Conservation (phyloP, 2,888 invertebrate species). For the Erpobdella octoculata region DNA sequence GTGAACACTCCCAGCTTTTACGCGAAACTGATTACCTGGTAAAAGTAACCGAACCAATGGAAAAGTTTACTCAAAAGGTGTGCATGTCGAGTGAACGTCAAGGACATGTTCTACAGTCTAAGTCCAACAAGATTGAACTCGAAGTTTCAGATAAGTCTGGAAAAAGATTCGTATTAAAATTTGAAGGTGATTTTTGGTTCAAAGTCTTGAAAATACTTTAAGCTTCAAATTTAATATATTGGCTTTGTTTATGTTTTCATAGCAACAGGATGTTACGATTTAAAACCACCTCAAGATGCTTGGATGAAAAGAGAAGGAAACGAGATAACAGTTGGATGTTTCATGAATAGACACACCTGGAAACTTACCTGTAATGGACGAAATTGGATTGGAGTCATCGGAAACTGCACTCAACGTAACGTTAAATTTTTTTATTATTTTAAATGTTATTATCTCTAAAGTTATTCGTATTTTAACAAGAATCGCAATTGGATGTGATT, state of each 20-base stretch:
- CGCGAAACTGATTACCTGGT: too few relatives aligned
- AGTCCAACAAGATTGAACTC: not conserved
- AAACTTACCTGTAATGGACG: conserved; percentile 28
- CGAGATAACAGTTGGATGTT: conserved; percentile 31
- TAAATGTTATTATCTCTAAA: too few relatives aligned
- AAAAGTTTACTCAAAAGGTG: too few relatives aligned
- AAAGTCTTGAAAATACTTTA: not conserved
- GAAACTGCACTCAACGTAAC: conserved; percentile 8
- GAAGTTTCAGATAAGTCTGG: not conserved
- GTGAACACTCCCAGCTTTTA: too few relatives aligned
- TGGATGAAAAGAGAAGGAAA: conserved; percentile 25
- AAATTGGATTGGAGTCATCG: conserved; percentile 32
- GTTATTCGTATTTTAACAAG: too few relatives aligned
- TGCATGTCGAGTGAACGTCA: not conserved
- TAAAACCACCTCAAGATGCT: conserved; percentile 22
- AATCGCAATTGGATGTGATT: too few relatives aligned
- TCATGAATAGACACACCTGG: conserved; percentile 28
- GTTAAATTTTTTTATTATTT: too few relatives aligned
- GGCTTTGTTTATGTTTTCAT: too few relatives aligned
- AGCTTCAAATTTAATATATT: not conserved
- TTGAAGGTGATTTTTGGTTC: conserved; percentile 4
- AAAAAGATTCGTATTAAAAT: not conserved
- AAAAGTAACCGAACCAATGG: too few relatives aligned
- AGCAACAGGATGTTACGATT: conserved; percentile 25
- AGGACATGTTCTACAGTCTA: not conserved